Conservation (phyloP, 2,113 vertebrate species). For the Lota lota region DNA sequence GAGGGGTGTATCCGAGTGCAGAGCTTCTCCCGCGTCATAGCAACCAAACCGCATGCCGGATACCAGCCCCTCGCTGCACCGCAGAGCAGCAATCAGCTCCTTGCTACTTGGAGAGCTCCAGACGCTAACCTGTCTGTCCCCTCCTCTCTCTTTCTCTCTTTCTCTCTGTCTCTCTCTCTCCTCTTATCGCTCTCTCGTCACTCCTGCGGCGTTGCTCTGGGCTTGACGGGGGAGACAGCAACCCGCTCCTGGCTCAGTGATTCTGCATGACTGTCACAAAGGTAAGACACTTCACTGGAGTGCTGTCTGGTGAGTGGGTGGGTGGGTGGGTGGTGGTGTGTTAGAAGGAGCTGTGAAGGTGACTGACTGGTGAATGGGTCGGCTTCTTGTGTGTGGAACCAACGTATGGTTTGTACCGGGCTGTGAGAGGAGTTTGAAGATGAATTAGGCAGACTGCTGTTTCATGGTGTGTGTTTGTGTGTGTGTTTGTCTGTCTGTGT, state of each 20-base stretch:
- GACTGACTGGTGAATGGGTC: background rate
- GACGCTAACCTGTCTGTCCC: constrained; percentile 64
- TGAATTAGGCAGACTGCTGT: background rate
- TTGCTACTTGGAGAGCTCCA: constrained; percentile 52
- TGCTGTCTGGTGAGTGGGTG: background rate
- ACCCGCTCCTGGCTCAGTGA: constrained; percentile 67
- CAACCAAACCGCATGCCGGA: constrained; percentile 51
- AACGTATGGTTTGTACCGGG: background rate
- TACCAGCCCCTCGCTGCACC: constrained; percentile 69
- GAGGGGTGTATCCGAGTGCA: constrained; percentile 58
- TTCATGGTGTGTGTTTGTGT: background rate
- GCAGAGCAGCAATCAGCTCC: constrained; percentile 61
- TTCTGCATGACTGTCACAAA: constrained; percentile 94
- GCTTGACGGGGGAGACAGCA: constrained; percentile 62
- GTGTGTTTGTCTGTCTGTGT: constrained; percentile 5
- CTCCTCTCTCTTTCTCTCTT: constrained; percentile 38
- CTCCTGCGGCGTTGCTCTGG: constrained; percentile 61
- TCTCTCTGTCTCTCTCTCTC: constrained; percentile 32
- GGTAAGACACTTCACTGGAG: constrained; percentile 71
- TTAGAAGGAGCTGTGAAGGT: background rate
- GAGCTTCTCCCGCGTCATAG: constrained; percentile 64
- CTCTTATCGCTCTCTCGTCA: constrained; percentile 58
- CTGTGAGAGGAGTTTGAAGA: background rate
- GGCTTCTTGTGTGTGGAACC: background rate
- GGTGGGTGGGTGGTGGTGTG: background rate